Base-by-base conservation (phyloP, 2,888 invertebrate species). In the Drosophila ochracea region DNA sequence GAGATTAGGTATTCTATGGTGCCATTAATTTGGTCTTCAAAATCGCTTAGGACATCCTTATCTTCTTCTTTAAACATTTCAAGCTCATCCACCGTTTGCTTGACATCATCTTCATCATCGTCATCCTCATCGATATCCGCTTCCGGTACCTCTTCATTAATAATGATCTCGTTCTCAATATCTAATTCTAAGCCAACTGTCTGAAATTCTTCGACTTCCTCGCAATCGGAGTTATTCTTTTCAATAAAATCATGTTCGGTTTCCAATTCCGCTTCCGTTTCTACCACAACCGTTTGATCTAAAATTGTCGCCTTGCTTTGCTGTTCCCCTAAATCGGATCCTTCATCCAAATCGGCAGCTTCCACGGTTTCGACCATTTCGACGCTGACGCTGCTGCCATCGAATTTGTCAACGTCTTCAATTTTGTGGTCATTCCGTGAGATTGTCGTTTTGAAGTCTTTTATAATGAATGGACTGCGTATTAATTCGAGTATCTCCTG, bases 1-100 rank as follows among this genome's bases (percentile, higher is more conserved):
- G 88, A 82, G 50, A 89, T 87, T 13, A 85, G 64, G 49, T 82
- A 85, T 75, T 85, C 85, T 30, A 85, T 85, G 19, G 89, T 87
- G 25, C 71, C 87, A 35, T 85, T 82, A 13, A 86, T 57, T 39
- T 85, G 89, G 13, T 85, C 87, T 10, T 89, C 89, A 28, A 78
- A 89, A 10, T 85, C 85, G 39, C 89, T 89, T 11, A 78, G 39
- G 59, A 74, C 66, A n/a, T 78, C 80, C 35, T 80, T 80, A 30
- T 83, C 77, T 19, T 76, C 78, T n/a, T 71, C 73, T 9, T 66
- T 66, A 21, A 69, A 75, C n/a, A 62, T 63, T 41, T 69, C 62
- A 3, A 74, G 13, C 19, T 80, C 80, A n/a, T 76, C 75, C 4
- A 30, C 9, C 10, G 64, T 37, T 16, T 61, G 64, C 53, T 74